Base-by-base conservation (phyloP, 2,888 invertebrate genomes). In the Andrena hattorfiana region DNA sequence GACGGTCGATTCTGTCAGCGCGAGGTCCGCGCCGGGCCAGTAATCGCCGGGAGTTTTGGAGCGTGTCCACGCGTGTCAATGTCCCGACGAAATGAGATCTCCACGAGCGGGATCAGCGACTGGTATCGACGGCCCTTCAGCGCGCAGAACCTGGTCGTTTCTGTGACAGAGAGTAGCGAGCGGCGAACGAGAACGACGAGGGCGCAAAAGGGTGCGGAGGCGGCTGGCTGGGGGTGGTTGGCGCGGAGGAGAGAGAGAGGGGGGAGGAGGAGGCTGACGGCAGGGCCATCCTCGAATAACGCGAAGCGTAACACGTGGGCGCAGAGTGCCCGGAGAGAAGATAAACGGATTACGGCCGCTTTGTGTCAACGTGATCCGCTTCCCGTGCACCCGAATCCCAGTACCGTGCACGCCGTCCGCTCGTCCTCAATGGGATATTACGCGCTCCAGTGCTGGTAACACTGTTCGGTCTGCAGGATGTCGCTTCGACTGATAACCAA, bases 311-410 rank as follows among this genome's bases (percentile, higher is more conserved):
- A 90, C 90, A 89, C 90, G 89, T 89, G 90, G 88, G 89, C 89
- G 88, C 90, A 85, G 88, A 92, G 90, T 90, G 92, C 91, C 90
- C 92, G 89, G 90, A 90, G 91, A 92, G 92, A 90, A 94, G 94
- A 94, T 94, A 94, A 94, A 94, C 93, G 94, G 94, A 94, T 94
- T 94, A 94, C 92, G 93, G 93, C 84, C 92, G 94, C 94, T 94
- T 94, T 94, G 94, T 94, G 93, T 94, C 94, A 93, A 92, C 93
- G 92, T 92, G 92, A 93, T 93, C 93, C 93, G 92, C 92, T 93
- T 94, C 91, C 89, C 91, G 89, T 91, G 92, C 92, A 90, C 89
- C 90, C 92, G 89, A 92, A 90, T 91, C 89, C 89, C 87, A 85
- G 84, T 82, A 85, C 84, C 85, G 86, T 86, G 62, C 87, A 77